Evolutionary conservation across 2,888 invertebrate species (phyloP).

Genomic region (Eupsilia transversa): DNA sequence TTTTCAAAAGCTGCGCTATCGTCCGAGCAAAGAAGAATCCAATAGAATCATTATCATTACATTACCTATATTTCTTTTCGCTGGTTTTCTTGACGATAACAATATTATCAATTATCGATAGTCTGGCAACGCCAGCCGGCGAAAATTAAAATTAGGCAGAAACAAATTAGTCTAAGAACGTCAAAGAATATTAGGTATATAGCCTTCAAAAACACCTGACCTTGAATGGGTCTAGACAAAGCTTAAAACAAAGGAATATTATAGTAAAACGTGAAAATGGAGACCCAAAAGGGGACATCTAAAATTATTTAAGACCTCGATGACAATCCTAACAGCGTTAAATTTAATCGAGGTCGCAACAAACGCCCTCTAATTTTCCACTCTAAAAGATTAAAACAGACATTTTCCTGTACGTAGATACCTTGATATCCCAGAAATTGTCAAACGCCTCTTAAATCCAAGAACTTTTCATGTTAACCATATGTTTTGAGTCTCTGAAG

Average conservation of each 20-base stretch:
- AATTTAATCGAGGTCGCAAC: slow-evolving; percentile 50
- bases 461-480: slow-evolving; percentile 56
- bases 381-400: slow-evolving; percentile 46
- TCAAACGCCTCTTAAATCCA: slow-evolving; percentile 24
- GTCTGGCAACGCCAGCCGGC: slow-evolving; percentile 5
- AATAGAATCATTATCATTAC: slow-evolving; percentile 15
- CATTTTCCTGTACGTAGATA: slow-evolving; percentile 39
- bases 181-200: slow-evolving; percentile 36
- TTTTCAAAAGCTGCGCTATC: not conserved
- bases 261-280: slow-evolving; percentile 14
- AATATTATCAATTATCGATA: slow-evolving; percentile 30
- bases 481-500: slow-evolving; percentile 48
- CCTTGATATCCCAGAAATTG: slow-evolving; percentile 28
- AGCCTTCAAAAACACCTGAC: not conserved
- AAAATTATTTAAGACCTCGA: slow-evolving; percentile 39
- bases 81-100: slow-evolving; percentile 16
- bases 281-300: slow-evolving; percentile 19
- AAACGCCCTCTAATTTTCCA: slow-evolving; percentile 39
- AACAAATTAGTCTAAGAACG: slow-evolving; percentile 34
- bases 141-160: slow-evolving; percentile 31
- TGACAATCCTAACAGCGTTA: slow-evolving; percentile 27
- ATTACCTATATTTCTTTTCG: slow-evolving; percentile 9
- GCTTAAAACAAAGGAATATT: slow-evolving; percentile 14
- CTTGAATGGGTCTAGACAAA: slow-evolving; percentile 9
- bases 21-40: not conserved